phyloP scores from a whole-genome alignment of 1,140 invertebrate species.

The Zaprionus ornatus region DNA sequence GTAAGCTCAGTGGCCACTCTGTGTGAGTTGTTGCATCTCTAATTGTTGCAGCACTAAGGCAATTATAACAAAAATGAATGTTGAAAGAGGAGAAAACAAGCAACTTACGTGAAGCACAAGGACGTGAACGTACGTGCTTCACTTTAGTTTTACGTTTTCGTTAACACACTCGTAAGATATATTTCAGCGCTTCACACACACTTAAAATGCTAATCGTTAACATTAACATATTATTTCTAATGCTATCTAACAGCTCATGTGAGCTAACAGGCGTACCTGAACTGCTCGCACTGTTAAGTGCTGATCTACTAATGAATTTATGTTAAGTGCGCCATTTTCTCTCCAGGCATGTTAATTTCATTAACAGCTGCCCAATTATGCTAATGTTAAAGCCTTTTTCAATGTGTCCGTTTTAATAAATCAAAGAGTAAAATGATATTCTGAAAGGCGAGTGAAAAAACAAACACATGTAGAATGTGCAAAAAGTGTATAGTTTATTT shows the following conservation, averaged over 20 bases:
- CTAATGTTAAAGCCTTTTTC: neutral
- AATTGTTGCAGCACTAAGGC: slow-evolving; percentile 35
- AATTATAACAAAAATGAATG: slow-evolving; percentile 17
- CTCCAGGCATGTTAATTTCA: slow-evolving; percentile 8
- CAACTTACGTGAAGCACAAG: neutral
- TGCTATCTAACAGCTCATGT: neutral
- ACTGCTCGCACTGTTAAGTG: neutral
- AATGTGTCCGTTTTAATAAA: neutral
- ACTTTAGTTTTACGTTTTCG: neutral
- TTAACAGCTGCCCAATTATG: neutral
- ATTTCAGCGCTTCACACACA: neutral
- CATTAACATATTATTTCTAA: neutral
- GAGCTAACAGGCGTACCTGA: neutral
- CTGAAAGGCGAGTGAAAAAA: neutral
- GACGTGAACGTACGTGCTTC: neutral
- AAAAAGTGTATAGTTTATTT: neutral
- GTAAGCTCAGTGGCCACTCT: slow-evolving; percentile 27
- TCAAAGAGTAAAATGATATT: neutral
- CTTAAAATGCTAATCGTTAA: neutral
- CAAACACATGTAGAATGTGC: neutral
- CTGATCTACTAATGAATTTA: neutral
- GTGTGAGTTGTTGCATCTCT: slow-evolving; percentile 24
- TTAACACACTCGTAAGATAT: neutral
- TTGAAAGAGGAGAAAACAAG: slow-evolving; percentile 1
- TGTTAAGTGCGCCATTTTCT: slow-evolving; percentile 1